phyloP scores from a whole-genome alignment of 2,888 invertebrate genomes.

The Sialis fuliginosa region DNA sequence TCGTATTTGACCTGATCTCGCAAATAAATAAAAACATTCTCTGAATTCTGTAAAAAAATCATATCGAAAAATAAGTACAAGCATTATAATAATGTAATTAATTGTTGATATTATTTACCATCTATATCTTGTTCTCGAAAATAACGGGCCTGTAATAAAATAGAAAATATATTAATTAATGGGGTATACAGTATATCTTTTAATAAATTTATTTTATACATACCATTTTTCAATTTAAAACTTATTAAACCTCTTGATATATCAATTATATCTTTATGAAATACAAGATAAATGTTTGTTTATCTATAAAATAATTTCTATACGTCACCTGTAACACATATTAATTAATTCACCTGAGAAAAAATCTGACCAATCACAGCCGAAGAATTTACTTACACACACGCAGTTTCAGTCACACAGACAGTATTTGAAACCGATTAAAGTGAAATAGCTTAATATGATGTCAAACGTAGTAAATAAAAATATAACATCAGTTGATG shows the following conservation, averaged over 20 bases:
- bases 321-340: background rate
- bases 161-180: background rate
- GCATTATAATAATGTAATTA: background rate
- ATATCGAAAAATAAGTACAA: constrained; percentile 4
- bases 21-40: constrained; percentile 91
- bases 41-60: constrained; percentile 59
- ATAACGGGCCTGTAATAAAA: constrained; percentile 61
- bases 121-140: constrained; percentile 92
- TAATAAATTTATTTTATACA: background rate
- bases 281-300: no score
- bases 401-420: no score
- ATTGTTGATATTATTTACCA: constrained; percentile 38
- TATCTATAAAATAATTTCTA: no score
- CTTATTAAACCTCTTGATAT: no score
- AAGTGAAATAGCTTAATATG: no score
- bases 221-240: background rate
- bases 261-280: no score
- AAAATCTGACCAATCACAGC: background rate
- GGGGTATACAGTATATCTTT: background rate
- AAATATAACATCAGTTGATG: no score
- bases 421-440: no score
- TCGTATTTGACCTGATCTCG: constrained; percentile 73
- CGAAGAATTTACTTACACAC: background rate
- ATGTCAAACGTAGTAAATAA: no score
- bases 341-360: background rate